Percentiles rank a stretch among this genome's conserved stretches.
These are phyloP conservation scores for Ramphastos sulfuratus DNA, from an alignment of 2,113 vertebrate species.

Conservation along the genomic window DNA sequence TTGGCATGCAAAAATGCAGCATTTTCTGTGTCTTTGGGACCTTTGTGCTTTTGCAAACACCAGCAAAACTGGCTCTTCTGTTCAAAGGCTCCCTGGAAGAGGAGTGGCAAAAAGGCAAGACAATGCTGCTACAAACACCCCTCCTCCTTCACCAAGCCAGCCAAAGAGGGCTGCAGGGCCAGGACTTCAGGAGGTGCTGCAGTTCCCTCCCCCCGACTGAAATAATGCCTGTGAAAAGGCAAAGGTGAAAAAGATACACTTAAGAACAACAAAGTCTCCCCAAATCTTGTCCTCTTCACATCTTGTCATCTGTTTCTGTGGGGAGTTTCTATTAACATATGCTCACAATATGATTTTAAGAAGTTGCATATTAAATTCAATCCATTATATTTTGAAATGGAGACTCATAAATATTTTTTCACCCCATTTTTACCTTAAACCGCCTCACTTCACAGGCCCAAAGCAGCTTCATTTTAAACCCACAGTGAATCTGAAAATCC, in stretches of 20 bases:
- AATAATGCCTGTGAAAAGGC: not conserved
- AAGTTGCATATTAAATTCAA: slow-evolving; percentile 24
- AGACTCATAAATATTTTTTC: not conserved
- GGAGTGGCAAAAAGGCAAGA: not conserved
- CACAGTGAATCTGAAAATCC: not conserved
- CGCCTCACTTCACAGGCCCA: not conserved
- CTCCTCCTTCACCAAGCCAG: not conserved
- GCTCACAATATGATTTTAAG: slow-evolving; percentile 35
- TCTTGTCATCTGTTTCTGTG: slow-evolving; percentile 5
- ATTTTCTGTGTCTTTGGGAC: not conserved
- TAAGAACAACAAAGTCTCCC: not conserved
- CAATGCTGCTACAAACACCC: not conserved
- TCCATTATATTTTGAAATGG: not conserved
- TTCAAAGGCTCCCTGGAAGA: not conserved
- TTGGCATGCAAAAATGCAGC: not conserved
- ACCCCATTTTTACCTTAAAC: not conserved
- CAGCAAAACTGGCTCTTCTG: not conserved
- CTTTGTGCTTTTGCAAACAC: not conserved
- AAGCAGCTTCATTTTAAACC: not conserved
- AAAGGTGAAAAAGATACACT: slow-evolving; percentile 4
- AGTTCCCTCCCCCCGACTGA: not conserved
- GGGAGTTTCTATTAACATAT: slow-evolving; percentile 10
- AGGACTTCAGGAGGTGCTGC: not conserved
- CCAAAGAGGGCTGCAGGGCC: rapidly evolving
- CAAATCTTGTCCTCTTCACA: slow-evolving; percentile 17